Evolutionary conservation across 1,140 invertebrate genomes (phyloP), one percentile per base, ranked within the genome.

Genomic region (Ips nitidus): DNA sequence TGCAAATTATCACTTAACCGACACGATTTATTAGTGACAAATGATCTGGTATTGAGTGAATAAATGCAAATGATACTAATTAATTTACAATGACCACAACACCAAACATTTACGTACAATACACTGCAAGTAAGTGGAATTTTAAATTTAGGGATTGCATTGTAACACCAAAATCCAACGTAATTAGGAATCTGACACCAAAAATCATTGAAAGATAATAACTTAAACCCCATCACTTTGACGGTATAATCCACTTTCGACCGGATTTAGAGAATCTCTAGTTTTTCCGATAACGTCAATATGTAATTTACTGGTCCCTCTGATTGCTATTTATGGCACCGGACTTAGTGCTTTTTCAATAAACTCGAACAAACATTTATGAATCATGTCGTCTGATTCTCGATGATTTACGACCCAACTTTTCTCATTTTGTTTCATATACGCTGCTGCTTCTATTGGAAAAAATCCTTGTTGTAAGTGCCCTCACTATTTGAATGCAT

Each of bases 241-340:
- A 73, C 71, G 72, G 66, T 57, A 63, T 77, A 77, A 77, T 77
- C 75, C 75, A 75, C 75, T 77, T 74, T 73, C 37, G 71, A 66
- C 65, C 68, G 68, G 71, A 74, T 73, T 73, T 75, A 67, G 56
- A 73, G 73, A 75, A 74, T 75, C 70, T 73, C 68, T 73, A 77
- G 67, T 63, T 77, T 77, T 77, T 75, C 71, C 72, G 68, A 75
- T 75, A 73, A 73, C 70, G 73, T 74, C 74, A 73, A 73, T 75
- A 36, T 69, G 74, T 77, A 75, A 77, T 77, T 74, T 74, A 77
- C 73, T 75, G 74, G 65, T 71, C 62, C 66, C 64, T 74, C 75
- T 75, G 75, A 77, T 76, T 75, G 72, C 73, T 76, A 76, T 73
- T 73, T 75, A 75, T 76, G 72, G 69, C 70, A 70, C 70, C 56